phyloP scores from a whole-genome alignment of 2,888 invertebrate genomes.

The Drosophila meridiana region DNA sequence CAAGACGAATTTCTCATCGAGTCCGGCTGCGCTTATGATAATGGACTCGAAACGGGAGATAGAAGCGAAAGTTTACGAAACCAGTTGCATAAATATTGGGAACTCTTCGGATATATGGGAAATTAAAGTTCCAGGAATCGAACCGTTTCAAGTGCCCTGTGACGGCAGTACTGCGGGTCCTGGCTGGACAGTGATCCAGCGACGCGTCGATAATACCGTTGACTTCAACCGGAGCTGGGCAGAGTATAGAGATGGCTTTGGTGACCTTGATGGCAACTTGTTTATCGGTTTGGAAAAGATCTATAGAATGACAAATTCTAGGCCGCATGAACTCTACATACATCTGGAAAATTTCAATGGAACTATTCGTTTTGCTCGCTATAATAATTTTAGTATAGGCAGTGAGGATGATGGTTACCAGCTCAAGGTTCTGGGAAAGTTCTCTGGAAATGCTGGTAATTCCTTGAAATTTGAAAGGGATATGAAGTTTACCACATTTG shows the following conservation, averaged over 20 bases:
- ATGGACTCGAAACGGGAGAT: constrained; percentile 5
- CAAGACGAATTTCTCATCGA: constrained; percentile 8
- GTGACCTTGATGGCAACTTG: constrained; percentile 34
- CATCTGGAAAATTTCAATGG: constrained; percentile 33
- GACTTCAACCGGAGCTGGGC: constrained; percentile 44
- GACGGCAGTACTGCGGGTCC: constrained; percentile 46
- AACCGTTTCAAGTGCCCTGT: constrained; percentile 41
- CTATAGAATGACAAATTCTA: constrained; percentile 33
- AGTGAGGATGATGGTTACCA: constrained; percentile 31
- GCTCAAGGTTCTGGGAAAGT: constrained; percentile 27
- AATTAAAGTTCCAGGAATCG: constrained; percentile 36
- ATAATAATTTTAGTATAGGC: constrained; percentile 37
- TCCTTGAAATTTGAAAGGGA: constrained; percentile 24
- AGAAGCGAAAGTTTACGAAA: constrained; percentile 14
- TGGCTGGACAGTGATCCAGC: constrained; percentile 51
- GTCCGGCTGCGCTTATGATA: constrained; percentile 9
- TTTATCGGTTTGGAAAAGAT: constrained; percentile 53
- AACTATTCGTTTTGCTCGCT: constrained; percentile 37
- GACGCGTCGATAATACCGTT: constrained; percentile 30
- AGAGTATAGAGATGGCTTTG: constrained; percentile 45
- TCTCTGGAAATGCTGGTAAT: constrained; percentile 45
- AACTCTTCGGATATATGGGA: constrained; percentile 28
- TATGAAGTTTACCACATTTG: constrained; percentile 52
- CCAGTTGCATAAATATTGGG: constrained; percentile 30
- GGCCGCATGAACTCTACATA: constrained; percentile 39